These are phyloP conservation scores for Aulostomus chinensis DNA, from an alignment of 2,797 vertebrate genomes.

Conservation along the genomic window DNA sequence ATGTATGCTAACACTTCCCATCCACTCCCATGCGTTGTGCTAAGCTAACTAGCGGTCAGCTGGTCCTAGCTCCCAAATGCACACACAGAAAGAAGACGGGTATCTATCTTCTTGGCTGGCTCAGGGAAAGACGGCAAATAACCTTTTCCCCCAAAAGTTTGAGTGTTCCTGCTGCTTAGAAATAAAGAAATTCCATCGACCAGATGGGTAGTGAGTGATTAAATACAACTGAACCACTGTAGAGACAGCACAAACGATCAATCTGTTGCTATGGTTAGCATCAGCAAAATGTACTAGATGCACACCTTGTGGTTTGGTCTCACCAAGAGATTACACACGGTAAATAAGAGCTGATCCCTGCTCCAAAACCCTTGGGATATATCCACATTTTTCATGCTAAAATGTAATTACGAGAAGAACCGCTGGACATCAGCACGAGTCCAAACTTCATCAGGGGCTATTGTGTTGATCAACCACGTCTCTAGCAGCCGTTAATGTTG, in stretches of 20 bases:
- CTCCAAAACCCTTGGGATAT: conserved; percentile 31
- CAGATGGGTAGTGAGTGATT: not conserved
- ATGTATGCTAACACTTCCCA: no score
- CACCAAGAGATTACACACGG: conserved; percentile 48
- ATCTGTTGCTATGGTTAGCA: conserved; percentile 27
- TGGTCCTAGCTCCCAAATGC: no score
- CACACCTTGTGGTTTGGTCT: conserved; percentile 41
- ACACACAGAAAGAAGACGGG: no score
- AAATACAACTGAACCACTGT: not conserved
- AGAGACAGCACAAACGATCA: conserved; percentile 21
- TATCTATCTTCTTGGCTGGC: no score
- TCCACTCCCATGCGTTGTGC: no score
- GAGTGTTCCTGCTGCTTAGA: no score
- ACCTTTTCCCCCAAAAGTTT: no score
- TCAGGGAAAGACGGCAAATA: no score
- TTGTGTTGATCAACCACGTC: conserved; percentile 66
- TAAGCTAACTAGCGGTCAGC: no score
- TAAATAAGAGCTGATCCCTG: conserved; percentile 50
- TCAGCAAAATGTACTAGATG: conserved; percentile 55
- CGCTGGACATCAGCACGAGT: conserved; percentile 44
- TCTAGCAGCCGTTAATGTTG: conserved; percentile 39
- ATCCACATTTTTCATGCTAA: conserved; percentile 55
- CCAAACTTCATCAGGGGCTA: conserved; percentile 51
- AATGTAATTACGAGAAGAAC: conserved; percentile 57
- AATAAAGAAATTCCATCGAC: no score